Evolutionary conservation across 2,113 vertebrate species (phyloP), one percentile per base, ranked within the genome.

Genomic region (Gorsachius goisagi): DNA sequence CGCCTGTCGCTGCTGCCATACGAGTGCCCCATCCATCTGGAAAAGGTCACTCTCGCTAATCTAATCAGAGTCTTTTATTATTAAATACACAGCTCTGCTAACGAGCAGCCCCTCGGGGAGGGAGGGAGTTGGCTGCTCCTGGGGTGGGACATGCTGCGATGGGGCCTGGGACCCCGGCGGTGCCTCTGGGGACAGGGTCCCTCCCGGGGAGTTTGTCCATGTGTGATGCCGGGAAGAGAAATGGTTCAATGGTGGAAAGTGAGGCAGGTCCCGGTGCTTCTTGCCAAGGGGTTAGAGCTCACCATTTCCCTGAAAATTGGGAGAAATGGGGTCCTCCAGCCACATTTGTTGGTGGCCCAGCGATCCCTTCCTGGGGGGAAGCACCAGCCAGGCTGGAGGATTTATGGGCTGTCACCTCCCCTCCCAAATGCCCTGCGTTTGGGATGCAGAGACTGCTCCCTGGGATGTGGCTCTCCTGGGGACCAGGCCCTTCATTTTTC

Each of bases 361-460:
- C 0, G 1, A 23, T 20, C 5, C 26, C 11, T 11, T 12, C 14
- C 10, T 1, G 3, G 20, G 19, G 19, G 58, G 28, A 53, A 39
- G 55, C 59, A 28, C 10, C n/a, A 19, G 33, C 45, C 0, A 3
- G 28, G 39, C 30, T 21, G 59, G 50, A 28, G 19, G 4, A 3
- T 20, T 35, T 30, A n/a, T 30, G 19, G 44, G 8, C 67, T 52
- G 32, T 44, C 39, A 8, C 37, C 15, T 64, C 28, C 53, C 30
- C n/a, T 41, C 5, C 3, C 0, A 6, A 2, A 39, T 1, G 0
- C 8, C 21, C 15, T 9, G 0, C 12, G 14, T 39, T 9, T 32
- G 56, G 55, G 39, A 2, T 21, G 30, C 44, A 44, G 74, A 32
- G 23, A 10, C 5, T 55, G 15, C 1, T 55, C 52, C 60, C 75